A percentile compares a stretch with the other conserved stretches of the same genome.
Evolutionary conservation across 1,140 invertebrate species (phyloP).

Genomic region (Drosophila malerkotliana): DNA sequence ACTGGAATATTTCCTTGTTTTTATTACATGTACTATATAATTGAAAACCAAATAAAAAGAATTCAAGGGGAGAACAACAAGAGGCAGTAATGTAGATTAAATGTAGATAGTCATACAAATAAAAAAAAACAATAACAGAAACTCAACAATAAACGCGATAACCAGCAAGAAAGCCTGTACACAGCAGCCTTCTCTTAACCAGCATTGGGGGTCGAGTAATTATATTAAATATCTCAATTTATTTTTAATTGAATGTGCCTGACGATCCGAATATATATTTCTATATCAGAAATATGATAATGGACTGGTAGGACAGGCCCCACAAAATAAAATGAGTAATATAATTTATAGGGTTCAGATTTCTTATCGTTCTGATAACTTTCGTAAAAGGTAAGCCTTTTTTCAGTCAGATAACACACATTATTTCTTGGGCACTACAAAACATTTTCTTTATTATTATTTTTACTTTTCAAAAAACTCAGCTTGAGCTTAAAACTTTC

Average conservation of each 20-base stretch:
- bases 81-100: constrained; percentile 51
- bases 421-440: constrained; percentile 63
- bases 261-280: no score
- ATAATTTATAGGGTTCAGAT: background rate
- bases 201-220: background rate
- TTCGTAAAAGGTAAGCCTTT: background rate
- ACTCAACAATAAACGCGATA: constrained; percentile 52
- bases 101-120: constrained; percentile 55
- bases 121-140: constrained; percentile 30
- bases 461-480: constrained; percentile 31
- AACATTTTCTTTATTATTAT: constrained; percentile 60
- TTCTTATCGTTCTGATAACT: background rate
- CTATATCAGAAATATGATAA: no score
- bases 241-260: background rate
- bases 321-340: background rate
- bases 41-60: constrained; percentile 57
- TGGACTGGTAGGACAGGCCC: background rate
- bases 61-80: constrained; percentile 36
- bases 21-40: constrained; percentile 64
- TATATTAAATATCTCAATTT: background rate
- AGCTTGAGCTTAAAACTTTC: constrained; percentile 22
- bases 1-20: constrained; percentile 53
- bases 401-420: background rate
- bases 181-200: constrained; percentile 29
- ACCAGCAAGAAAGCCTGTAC: constrained; percentile 51